Conservation (phyloP, 2,797 vertebrate species). For the Clamator glandarius region DNA sequence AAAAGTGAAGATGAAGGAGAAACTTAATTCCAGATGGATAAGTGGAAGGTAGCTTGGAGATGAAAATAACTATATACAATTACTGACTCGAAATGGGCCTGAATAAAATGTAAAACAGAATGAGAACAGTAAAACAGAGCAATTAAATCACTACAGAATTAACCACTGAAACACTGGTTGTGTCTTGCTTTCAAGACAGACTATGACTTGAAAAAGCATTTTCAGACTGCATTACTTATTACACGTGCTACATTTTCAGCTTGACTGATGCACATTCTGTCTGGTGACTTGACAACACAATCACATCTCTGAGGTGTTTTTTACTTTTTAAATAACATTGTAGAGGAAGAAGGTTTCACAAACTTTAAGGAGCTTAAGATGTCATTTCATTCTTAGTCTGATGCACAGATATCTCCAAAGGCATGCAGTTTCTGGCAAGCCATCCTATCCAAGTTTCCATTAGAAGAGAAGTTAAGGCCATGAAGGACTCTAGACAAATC, state of each 20-base stretch:
- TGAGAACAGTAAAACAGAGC: background rate
- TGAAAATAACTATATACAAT: background rate
- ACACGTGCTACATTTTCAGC: background rate
- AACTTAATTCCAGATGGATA: background rate
- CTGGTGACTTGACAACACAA: background rate
- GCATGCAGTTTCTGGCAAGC: background rate
- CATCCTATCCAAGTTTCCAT: background rate
- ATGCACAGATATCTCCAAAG: background rate
- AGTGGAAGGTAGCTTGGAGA: background rate
- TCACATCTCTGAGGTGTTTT: background rate
- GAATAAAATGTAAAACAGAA: background rate
- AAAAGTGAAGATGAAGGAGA: background rate
- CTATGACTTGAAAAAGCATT: background rate
- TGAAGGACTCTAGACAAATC: background rate
- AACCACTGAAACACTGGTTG: background rate
- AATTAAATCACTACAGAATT: background rate
- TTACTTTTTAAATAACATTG: background rate
- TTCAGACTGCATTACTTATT: background rate
- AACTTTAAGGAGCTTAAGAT: background rate
- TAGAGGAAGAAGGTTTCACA: background rate
- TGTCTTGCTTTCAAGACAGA: background rate
- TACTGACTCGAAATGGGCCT: background rate
- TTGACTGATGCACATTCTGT: background rate
- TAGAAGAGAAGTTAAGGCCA: background rate
- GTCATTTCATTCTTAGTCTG: background rate